Evolutionary conservation across 2,113 vertebrate genomes (phyloP).

Genomic region (Grus americana): DNA sequence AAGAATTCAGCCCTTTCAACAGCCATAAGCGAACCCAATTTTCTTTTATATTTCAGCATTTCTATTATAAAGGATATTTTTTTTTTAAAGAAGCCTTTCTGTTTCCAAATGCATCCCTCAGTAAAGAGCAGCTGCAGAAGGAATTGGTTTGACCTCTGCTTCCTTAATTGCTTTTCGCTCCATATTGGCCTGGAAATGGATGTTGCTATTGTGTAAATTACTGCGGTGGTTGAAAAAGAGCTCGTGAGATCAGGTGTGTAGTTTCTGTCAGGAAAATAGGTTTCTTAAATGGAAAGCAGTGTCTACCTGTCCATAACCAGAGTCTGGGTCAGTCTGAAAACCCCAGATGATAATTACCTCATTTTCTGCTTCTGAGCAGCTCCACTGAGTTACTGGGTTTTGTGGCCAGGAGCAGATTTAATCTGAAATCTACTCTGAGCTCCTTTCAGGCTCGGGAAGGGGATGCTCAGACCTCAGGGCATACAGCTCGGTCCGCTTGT

Average conservation of each 20-base stretch:
- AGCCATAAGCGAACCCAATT: neutral
- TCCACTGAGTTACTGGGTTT: neutral
- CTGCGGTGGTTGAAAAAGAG: neutral
- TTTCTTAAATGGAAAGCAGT: conserved; percentile 21
- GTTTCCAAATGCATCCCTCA: neutral
- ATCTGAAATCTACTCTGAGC: neutral
- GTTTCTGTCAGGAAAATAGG: conserved; percentile 1
- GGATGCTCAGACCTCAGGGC: neutral
- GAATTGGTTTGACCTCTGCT: conserved; percentile 53
- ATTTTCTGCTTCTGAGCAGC: neutral
- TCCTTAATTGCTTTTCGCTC: conserved; percentile 58
- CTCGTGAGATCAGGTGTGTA: conserved; percentile 18
- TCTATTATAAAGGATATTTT: neutral
- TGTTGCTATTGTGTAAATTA: conserved; percentile 38
- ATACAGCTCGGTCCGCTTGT: neutral
- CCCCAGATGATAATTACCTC: neutral
- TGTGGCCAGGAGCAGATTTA: neutral
- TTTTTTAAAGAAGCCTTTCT: neutral
- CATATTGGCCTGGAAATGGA: conserved; percentile 17
- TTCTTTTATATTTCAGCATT: conserved; percentile 5
- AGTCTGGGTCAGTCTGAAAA: neutral
- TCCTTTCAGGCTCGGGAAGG: neutral
- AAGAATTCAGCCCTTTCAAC: neutral
- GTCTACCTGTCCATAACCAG: neutral
- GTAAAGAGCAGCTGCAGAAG: conserved; percentile 2